Base-by-base conservation (phyloP, 2,797 vertebrate genomes). In the Melanotaenia pygmaea region DNA sequence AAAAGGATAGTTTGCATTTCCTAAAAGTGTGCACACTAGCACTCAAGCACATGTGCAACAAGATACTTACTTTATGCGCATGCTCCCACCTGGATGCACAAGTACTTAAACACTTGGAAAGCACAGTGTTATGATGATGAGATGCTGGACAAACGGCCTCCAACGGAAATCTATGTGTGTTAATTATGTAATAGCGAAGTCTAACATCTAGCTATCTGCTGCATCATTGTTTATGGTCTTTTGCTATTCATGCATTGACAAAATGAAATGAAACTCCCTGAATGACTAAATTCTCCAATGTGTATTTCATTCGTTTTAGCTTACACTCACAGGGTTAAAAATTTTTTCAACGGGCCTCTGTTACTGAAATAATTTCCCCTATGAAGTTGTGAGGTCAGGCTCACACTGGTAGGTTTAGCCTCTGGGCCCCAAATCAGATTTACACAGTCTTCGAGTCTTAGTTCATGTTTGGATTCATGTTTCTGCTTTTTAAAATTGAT, bases 71-170 rank as follows among this genome's bases (percentile, higher is more conserved):
- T 79, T 71, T 67, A 82, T 76, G 74, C 53, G 80, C 72, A 76
- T 35, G 64, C 62, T 79, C 81, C 85, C 86, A 72, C 45, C 59
- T 79, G 77, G 72, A 83, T 67, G 75, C 67, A 80, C 77, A 72
- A 76, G 78, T 47, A 67, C 66, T 78, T 77, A 79, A 86, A 82
- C 72, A 79, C 82, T 80, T 77, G 64, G 70, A 26, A 47, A 58
- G 74, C 78, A 69, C 26, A 37, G 34, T 20, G 56, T 71, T 64
- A 26, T 66, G 83, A n/a, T n/a, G n/a, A n/a, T n/a, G 70, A 89
- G 80, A 89, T 59, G 76, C 84, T 57, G 79, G 85, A 88, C 85
- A 79, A 83, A 89, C 82, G 79, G 67, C 82, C 85, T 89, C 85
- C 90, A 89, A 73, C 56, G 20, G 70, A 63, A 84, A 89, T 86